Percentiles rank a stretch among this genome's conserved stretches.
These are phyloP conservation scores for Dolichotis patagonum DNA, from an alignment of 2,113 vertebrate genomes.

Conservation along the genomic window DNA sequence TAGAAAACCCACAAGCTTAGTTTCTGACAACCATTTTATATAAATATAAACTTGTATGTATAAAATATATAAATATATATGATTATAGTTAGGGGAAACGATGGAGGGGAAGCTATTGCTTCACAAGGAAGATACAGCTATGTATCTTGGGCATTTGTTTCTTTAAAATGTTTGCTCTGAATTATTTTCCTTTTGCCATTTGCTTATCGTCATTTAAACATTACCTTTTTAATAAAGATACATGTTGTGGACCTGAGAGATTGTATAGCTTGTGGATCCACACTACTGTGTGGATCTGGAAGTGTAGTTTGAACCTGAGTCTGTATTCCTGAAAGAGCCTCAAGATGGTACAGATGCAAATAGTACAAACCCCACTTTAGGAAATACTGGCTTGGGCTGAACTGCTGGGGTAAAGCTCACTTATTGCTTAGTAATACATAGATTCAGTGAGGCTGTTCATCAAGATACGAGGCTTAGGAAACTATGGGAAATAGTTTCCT, in stretches of 20 bases:
- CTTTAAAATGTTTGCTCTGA: slow-evolving; percentile 48
- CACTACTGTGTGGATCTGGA: neutral
- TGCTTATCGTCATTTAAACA: slow-evolving; percentile 40
- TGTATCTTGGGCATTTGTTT: neutral
- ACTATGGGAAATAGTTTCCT: neutral
- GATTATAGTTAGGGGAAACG: neutral
- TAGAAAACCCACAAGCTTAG: neutral
- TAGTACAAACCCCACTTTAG: neutral
- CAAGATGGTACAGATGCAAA: neutral
- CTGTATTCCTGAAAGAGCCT: neutral
- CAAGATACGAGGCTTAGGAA: neutral
- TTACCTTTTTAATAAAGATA: slow-evolving; percentile 50
- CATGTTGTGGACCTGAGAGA: neutral
- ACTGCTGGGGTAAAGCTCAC: neutral
- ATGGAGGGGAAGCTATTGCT: neutral
- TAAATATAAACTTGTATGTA: neutral
- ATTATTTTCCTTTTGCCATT: slow-evolving; percentile 38
- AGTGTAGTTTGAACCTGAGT: neutral
- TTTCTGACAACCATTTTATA: slow-evolving; percentile 16
- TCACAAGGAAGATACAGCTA: neutral
- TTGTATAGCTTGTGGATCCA: neutral
- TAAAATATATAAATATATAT: neutral
- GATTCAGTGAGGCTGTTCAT: neutral
- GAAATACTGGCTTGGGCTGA: neutral
- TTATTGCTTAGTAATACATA: neutral